phyloP scores from a whole-genome alignment of 2,888 invertebrate species.

The Melipona beecheii region DNA sequence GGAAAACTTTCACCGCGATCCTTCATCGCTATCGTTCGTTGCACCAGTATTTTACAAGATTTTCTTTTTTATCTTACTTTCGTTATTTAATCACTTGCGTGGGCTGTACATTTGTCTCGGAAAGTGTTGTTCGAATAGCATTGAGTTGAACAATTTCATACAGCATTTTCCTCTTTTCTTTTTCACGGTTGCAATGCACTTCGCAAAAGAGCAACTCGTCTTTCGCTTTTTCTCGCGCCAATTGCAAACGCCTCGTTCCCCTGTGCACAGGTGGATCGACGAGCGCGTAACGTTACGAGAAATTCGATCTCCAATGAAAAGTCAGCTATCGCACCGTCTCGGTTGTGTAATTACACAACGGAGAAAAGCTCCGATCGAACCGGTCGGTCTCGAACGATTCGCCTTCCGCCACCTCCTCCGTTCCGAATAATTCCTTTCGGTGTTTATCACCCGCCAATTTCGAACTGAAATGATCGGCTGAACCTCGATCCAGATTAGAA shows the following conservation, averaged over 20 bases:
- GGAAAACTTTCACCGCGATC: constrained; percentile 33
- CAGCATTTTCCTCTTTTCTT: not conserved
- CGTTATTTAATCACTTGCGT: no score
- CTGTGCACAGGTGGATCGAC: constrained; percentile 44
- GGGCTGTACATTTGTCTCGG: no score
- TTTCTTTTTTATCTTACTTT: not conserved
- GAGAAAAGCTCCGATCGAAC: constrained; percentile 74
- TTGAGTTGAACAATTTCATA: no score
- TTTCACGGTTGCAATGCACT: constrained; percentile 25
- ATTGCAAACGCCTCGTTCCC: constrained; percentile 33
- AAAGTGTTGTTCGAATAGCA: no score
- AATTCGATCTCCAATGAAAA: constrained; percentile 67
- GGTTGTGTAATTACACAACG: constrained; percentile 71
- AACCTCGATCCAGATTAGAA: no score
- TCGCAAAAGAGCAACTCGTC: constrained; percentile 23
- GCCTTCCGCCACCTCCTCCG: constrained; percentile 31
- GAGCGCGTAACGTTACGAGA: constrained; percentile 60
- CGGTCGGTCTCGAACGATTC: constrained; percentile 68
- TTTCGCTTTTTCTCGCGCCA: not conserved
- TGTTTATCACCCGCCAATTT: not conserved
- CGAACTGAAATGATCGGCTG: not conserved
- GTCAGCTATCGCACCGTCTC: constrained; percentile 50
- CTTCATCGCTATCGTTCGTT: not conserved
- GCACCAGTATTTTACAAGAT: not conserved
- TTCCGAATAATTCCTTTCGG: not conserved